Evolutionary conservation across 2,888 invertebrate genomes (phyloP), one percentile per base, ranked within the genome.

Genomic region (Clivina fossor): DNA sequence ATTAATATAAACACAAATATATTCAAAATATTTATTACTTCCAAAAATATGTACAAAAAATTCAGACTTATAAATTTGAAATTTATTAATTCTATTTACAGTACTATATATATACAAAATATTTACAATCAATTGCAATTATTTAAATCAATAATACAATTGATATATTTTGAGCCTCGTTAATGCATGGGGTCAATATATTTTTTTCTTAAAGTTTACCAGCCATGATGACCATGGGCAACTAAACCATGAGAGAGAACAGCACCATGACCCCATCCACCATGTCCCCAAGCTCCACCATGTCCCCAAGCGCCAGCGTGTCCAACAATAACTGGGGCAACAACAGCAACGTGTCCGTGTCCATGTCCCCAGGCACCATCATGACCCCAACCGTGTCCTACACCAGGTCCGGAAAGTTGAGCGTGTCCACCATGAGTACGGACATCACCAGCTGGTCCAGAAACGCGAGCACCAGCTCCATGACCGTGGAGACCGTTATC

Each of bases 251-350:
- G 26, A 24, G 26, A 24, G 9, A 7, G 26, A 4, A 24, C 9
- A 7, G 4, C 32, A 1, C 48, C 48, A 20, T 35, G 22, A 15
- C 48, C 48, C 44, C 44, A 53, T 7, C 44, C 53, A 9, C 43
- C 53, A 43, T 43, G 33, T 32, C 43, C 43, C n/a, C 43, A 43
- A n/a, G 26, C 43, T 11, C 22, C 43, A 43, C 15, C 30, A 30
- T 9, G 32, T 64, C 69, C 63, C n/a, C n/a, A n/a, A n/a, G n/a
- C n/a, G n/a, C n/a, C n/a, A n/a, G n/a, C n/a, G n/a, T n/a, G n/a
- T 62, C 64, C 20, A 62, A 68, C 41, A 68, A 68, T 0, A 72
- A 75, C 1, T 64, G 68, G 40, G 18, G 19, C 40, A 40, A 19
- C 11, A 20, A 40, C 22, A 20, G 20, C 40, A 9, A 43, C 40